Evolutionary conservation across 2,797 vertebrate species (phyloP), one percentile per base, ranked within the genome.

Genomic region (Podargus strigoides): DNA sequence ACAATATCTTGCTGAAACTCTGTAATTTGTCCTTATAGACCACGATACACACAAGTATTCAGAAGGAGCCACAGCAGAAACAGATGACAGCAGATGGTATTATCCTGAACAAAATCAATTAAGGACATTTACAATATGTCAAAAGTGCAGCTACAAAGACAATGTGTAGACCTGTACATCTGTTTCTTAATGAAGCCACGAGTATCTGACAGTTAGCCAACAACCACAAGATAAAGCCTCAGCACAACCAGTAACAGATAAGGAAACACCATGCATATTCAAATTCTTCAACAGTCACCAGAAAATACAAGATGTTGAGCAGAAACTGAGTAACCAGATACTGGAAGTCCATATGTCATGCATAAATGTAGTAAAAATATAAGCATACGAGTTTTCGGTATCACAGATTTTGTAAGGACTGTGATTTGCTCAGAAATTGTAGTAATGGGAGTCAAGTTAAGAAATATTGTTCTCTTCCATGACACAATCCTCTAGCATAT

Each of bases 141-240:
- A 95, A 78, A 66, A 92, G 93, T 89, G 67, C 89, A 87, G 49
- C 55, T 90, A 96, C 80, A 86, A 89, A 96, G 93, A 76, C 76
- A 41, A 93, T 90, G 58, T 82, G 93, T 77, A 93, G 92, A 97
- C 87, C 82, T 93, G 87, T 92, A 73, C 94, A 95, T 97, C 95
- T 96, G 92, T 80, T 95, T 94, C 78, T 85, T 85, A 91, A 94
- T 93, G 85, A 96, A 96, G 60, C 60, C 81, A 81, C 44, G 80
- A 74, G 53, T 72, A 92, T 73, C 83, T 96, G 95, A 93, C 37
- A 76, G 52, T 79, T 88, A 85, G 92, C 86, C 85, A 94, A 84
- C 49, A 87, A 86, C 30, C 32, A 79, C 52, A 70, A 80, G 85
- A 85, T 77, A 74, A 94, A 96, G 85, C 30, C 70, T 82, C 55